These are phyloP conservation scores for Hippocampus comes DNA, from an alignment of 2,113 vertebrate genomes.

Conservation along the genomic window DNA sequence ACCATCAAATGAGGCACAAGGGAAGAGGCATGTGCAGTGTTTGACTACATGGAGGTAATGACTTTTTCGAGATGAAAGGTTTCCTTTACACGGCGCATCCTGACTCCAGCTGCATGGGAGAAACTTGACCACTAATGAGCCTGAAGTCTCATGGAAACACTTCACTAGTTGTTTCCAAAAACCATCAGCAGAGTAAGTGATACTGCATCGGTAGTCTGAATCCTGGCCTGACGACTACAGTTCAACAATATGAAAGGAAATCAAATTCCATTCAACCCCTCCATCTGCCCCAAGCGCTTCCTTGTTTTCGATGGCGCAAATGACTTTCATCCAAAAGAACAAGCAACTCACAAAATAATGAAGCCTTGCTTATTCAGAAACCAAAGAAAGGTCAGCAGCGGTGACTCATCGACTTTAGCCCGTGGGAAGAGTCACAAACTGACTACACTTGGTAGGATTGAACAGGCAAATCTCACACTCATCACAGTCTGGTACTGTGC, in stretches of 20 bases:
- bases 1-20: neutral
- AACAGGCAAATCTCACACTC: constrained; percentile 28
- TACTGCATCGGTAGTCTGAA: constrained; percentile 3
- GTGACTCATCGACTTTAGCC: constrained; percentile 60
- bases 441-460: constrained; percentile 27
- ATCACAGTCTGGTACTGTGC: constrained; percentile 15
- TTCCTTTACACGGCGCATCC: constrained; percentile 3
- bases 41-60: neutral
- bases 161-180: constrained; percentile 22
- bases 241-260: constrained; percentile 36
- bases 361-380: constrained; percentile 48
- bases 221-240: constrained; percentile 29
- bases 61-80: neutral
- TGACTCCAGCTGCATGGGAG: constrained; percentile 13
- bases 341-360: constrained; percentile 18
- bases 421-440: constrained; percentile 44
- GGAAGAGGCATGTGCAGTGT: neutral
- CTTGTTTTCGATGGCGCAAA: constrained; percentile 16
- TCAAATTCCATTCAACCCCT: constrained; percentile 38
- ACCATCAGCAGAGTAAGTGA: constrained; percentile 12
- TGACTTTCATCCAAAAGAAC: constrained; percentile 25
- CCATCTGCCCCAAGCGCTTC: constrained; percentile 28
- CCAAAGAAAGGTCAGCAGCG: constrained; percentile 60
- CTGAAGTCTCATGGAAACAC: constrained; percentile 14
- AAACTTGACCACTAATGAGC: constrained; percentile 22